Evolutionary conservation across 2,113 vertebrate genomes (phyloP).

Genomic region (Oryzias curvinotus): DNA sequence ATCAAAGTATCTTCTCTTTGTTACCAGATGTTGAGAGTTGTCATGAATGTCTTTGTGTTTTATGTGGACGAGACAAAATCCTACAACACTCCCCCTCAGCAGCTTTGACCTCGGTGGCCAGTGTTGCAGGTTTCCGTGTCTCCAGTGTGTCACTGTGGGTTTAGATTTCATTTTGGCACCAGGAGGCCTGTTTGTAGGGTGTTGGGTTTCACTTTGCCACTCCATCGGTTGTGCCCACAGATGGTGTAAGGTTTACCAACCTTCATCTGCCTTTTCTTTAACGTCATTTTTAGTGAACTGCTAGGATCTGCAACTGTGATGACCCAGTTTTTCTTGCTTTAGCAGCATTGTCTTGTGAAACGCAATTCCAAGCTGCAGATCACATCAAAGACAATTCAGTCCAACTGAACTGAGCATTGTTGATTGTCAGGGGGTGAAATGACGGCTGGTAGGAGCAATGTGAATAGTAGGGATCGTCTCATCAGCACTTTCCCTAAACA

Average conservation of each 20-base stretch:
- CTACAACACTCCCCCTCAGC: neutral
- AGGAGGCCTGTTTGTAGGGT: constrained; percentile 17
- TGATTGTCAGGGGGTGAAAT: neutral
- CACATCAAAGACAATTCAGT: neutral
- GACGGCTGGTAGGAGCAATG: neutral
- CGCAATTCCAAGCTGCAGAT: neutral
- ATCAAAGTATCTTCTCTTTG: too few species aligned
- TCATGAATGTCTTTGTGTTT: too few species aligned
- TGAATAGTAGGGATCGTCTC: neutral
- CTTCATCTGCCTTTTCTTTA: constrained; percentile 2
- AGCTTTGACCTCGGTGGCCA: neutral
- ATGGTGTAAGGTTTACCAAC: constrained; percentile 8
- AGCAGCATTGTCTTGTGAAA: neutral
- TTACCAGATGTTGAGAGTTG: too few species aligned
- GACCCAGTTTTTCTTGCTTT: neutral
- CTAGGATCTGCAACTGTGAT: neutral
- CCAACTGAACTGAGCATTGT: neutral
- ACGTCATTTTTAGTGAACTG: neutral
- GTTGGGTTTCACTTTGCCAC: constrained; percentile 34
- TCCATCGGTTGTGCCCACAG: constrained; percentile 31
- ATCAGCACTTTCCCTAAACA: too few species aligned
- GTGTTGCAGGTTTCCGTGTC: constrained; percentile 1
- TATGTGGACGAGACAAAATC: neutral
- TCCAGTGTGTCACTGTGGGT: constrained; percentile 4
- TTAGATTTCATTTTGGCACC: constrained; percentile 37